Evolutionary conservation across 1,140 invertebrate genomes (phyloP).

Genomic region (Dryas iulia): DNA sequence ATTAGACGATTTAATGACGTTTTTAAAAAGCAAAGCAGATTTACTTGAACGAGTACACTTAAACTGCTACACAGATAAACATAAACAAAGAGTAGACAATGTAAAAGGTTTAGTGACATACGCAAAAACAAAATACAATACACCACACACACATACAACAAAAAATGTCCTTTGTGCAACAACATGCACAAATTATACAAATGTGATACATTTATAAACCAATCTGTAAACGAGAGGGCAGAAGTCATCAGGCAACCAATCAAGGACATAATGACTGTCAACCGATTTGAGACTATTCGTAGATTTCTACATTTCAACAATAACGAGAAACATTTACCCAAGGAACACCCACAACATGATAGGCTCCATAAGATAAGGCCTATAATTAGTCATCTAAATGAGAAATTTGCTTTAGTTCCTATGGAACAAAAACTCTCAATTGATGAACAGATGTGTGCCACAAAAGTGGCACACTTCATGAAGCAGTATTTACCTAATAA

Average conservation of each 20-base stretch:
- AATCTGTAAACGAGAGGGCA: not conserved
- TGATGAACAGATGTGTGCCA: conserved; percentile 34
- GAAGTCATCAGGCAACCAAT: conserved; percentile 39
- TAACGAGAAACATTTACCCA: conserved; percentile 45
- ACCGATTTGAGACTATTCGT: conserved; percentile 48
- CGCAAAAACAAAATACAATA: too few species aligned
- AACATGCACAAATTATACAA: conserved; percentile 7
- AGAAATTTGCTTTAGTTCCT: conserved; percentile 34
- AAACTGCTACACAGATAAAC: not conserved
- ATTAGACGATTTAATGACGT: conserved; percentile 16
- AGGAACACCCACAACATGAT: conserved; percentile 52
- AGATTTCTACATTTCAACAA: too few species aligned
- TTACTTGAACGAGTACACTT: conserved; percentile 19
- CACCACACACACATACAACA: too few species aligned
- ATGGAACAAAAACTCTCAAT: conserved; percentile 26
- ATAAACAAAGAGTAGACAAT: not conserved
- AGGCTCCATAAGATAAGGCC: conserved; percentile 54
- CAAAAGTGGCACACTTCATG: conserved; percentile 34
- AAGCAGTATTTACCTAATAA: conserved; percentile 65
- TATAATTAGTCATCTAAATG: conserved; percentile 49
- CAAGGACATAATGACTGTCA: conserved; percentile 43
- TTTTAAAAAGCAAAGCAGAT: conserved; percentile 24
- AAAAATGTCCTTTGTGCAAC: conserved; percentile 5
- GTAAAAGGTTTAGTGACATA: conserved; percentile 5
- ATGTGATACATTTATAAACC: conserved; percentile 9